phyloP scores from a whole-genome alignment of 2,888 invertebrate genomes.

The Temnothorax rugatulus region DNA sequence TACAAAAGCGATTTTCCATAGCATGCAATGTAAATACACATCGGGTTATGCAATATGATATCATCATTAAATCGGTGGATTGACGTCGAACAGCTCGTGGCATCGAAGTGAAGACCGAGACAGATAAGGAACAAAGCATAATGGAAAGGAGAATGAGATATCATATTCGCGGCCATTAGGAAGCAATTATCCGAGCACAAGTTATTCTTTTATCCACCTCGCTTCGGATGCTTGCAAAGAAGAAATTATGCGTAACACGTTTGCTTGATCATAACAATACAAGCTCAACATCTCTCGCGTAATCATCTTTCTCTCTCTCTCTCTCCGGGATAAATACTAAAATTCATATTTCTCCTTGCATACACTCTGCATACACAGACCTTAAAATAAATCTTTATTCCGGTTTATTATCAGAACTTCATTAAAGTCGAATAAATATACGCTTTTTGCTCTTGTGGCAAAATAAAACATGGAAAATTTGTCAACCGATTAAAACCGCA shows the following conservation, averaged over 20 bases:
- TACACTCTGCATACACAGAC: background rate
- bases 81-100: constrained; percentile 45
- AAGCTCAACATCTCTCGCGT: background rate
- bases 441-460: background rate
- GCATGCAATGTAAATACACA: constrained; percentile 15
- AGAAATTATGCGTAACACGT: constrained; percentile 6
- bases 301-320: background rate
- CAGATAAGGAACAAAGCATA: constrained; percentile 18
- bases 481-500: constrained; percentile 3
- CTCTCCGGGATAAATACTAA: background rate
- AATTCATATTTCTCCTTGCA: background rate
- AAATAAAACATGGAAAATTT: constrained; percentile 3
- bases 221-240: constrained; percentile 44
- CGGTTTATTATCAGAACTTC: background rate
- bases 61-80: constrained; percentile 61
- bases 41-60: constrained; percentile 58
- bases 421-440: background rate
- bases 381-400: constrained; percentile 16
- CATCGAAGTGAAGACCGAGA: constrained; percentile 43
- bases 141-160: constrained; percentile 44
- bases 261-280: background rate
- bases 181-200: constrained; percentile 50
- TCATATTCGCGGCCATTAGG: constrained; percentile 72
- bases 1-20: background rate
- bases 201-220: constrained; percentile 66